Evolutionary conservation across 2,113 vertebrate genomes (phyloP), one percentile per base, ranked within the genome.

Genomic region (Grantiella picta): DNA sequence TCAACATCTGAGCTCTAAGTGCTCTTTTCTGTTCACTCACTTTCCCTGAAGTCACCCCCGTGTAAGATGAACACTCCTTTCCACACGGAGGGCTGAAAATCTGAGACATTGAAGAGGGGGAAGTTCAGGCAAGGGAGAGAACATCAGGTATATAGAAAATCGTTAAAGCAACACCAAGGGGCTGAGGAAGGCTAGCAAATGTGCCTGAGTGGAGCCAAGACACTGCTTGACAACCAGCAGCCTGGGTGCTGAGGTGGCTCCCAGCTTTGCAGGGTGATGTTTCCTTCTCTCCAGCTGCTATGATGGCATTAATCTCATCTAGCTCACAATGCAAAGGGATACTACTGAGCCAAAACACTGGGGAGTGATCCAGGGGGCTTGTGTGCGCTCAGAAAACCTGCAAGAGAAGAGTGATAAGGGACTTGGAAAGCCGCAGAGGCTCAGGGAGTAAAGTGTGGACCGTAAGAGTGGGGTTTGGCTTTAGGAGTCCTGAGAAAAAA

Each of bases 1-100:
- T 97, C 87, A 94, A 40, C 2, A 33, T 66, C 63, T 70, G 44
- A 24, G 35, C 85, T 92, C 47, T 89, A 95, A 97, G 96, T 95
- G 82, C 90, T 97, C 95, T 95, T 88, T 89, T 96, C 94, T 94
- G 92, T 94, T 91, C 93, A 89, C 94, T 96, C 82, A 95, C 93
- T 97, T 96, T 97, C 89, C 87, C 91, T 28, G 5, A 95, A 95
- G 92, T 82, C 80, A 69, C 69, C 86, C 7, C 56, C 11, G 8
- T 42, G 42, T 78, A 66, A 94, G 79, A 93, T 5, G 4, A 91
- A 90, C 35, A 69, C 82, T 57, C 79, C 61, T 94, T 93, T 95
- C 94, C 86, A 44, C 82, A 80, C 0, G 1, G 92, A 86, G 76
- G 69, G 36, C 61, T 90, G 86, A 83, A 93, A 93, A 90, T 23